Base-by-base conservation (phyloP, 2,888 invertebrate genomes). In the Ectemnius cavifrons region DNA sequence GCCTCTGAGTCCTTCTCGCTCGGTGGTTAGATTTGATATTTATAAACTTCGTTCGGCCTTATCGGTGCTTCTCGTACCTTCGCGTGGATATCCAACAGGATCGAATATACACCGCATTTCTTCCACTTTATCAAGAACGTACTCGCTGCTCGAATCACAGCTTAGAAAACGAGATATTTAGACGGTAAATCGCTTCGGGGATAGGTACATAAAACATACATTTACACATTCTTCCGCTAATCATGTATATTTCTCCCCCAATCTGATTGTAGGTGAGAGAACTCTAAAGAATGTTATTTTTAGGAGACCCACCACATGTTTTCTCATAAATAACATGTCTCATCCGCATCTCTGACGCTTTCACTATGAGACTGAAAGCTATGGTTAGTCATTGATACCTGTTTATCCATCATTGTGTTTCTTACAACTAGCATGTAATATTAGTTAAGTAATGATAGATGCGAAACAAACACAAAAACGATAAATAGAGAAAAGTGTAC, bases 301-400 rank as follows among this genome's bases (percentile, higher is more conserved):
- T 80, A 81, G 75, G 75, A 57, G 57, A 71, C 67, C 57, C 67
- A 75, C 75, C 77, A 64, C 73, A 63, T 74, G 37, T 37, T 8
- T 67, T 74, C 69, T 73, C 77, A 67, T 80, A 81, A 83, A 75
- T 83, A 84, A 60, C 63, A 73, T 75, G 68, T 67, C 23, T 67
- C 64, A 61, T 60, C 66, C 59, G 59, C 73, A 72, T 49, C 63
- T 65, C 71, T 77, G 73, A 77, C 75, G 75, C 62, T 71, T 75
- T 74, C 58, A 73, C 67, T 78, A 73, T 80, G 73, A 76, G 60
- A 80, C 72, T 71, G 68, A 79, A 74, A 77, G 81, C 72, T 67
- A 83, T 83, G 83, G 83, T 83, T 84, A 84, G 85, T 84, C 66
- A 75, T 59, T 61, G 49, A 69, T 63, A 64, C 18, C 56, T 60